These are phyloP conservation scores for Cantharis flavilabris DNA, from an alignment of 2,888 invertebrate species.

Conservation along the genomic window DNA sequence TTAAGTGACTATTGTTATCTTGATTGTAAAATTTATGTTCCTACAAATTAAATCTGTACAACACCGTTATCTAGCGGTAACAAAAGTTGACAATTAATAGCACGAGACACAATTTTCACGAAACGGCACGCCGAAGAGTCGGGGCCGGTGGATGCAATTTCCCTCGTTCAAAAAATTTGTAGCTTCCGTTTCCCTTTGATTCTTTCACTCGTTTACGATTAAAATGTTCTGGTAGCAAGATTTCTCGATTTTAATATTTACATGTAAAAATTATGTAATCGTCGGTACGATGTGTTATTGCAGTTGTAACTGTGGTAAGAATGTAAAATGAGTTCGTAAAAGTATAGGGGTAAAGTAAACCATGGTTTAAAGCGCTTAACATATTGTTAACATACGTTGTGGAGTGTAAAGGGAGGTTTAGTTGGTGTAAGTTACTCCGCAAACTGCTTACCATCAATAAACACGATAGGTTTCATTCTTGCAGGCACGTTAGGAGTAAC, in stretches of 20 bases:
- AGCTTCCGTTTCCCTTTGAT: neutral
- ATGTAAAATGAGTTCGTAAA: neutral
- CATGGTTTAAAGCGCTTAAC: neutral
- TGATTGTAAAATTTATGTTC: conserved; percentile 58
- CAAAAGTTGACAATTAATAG: conserved; percentile 53
- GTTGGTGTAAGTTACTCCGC: neutral
- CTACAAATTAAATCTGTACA: conserved; percentile 57
- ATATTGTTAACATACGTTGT: neutral
- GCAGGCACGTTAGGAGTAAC: neutral
- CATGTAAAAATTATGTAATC: no score
- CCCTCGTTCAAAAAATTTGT: neutral
- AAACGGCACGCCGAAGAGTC: conserved; percentile 36
- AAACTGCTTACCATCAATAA: neutral
- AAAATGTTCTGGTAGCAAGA: no score
- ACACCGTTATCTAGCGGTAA: conserved; percentile 47
- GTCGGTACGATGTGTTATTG: neutral
- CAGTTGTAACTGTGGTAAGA: neutral
- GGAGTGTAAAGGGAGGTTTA: neutral
- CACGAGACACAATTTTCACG: conserved; percentile 24
- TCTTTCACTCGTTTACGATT: no score
- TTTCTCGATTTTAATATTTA: no score
- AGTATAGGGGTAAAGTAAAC: neutral
- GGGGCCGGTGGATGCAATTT: neutral
- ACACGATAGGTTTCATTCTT: neutral
- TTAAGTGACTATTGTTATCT: conserved; percentile 57